Percentiles rank a stretch among this genome's conserved stretches.
Conservation (phyloP, 2,888 invertebrate genomes). For the Cryptophagus acutangulus region DNA sequence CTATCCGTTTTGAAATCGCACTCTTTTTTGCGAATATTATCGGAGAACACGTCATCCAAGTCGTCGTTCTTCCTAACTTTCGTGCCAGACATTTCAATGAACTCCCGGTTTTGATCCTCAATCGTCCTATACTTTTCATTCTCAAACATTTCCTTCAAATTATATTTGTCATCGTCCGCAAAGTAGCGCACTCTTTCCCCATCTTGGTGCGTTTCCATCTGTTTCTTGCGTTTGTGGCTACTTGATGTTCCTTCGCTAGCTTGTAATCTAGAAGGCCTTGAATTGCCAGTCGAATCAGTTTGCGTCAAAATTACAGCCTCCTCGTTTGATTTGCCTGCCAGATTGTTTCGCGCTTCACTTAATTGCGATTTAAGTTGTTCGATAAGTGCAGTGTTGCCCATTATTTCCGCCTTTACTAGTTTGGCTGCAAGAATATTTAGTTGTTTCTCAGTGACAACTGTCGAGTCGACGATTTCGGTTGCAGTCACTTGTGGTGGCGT, state of each 20-base stretch:
- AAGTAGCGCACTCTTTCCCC: constrained; percentile 78
- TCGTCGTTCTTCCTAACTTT: constrained; percentile 66
- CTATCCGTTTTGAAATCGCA: constrained; percentile 58
- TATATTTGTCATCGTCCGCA: constrained; percentile 84
- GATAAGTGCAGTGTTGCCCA: constrained; percentile 72
- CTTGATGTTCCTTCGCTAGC: constrained; percentile 49
- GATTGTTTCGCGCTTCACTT: constrained; percentile 57
- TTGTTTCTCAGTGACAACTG: constrained; percentile 59
- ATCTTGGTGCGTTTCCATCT: constrained; percentile 65
- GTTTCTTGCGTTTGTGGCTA: constrained; percentile 51
- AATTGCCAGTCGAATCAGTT: constrained; percentile 63
- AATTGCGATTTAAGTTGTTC: constrained; percentile 68
- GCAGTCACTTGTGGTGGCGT: not conserved
- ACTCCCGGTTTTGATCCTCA: constrained; percentile 75
- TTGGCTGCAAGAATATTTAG: constrained; percentile 88
- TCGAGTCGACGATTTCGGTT: not conserved
- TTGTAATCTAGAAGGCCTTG: constrained; percentile 56
- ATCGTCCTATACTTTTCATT: constrained; percentile 75
- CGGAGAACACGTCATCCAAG: constrained; percentile 80
- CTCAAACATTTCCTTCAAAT: constrained; percentile 79
- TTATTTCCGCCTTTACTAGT: constrained; percentile 89
- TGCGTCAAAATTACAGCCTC: constrained; percentile 63
- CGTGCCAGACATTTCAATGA: constrained; percentile 64
- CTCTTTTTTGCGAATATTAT: constrained; percentile 65
- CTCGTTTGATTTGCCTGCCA: constrained; percentile 22